These are phyloP conservation scores for Lasioglossum marginatum DNA, from an alignment of 2,888 invertebrate species.

Conservation along the genomic window DNA sequence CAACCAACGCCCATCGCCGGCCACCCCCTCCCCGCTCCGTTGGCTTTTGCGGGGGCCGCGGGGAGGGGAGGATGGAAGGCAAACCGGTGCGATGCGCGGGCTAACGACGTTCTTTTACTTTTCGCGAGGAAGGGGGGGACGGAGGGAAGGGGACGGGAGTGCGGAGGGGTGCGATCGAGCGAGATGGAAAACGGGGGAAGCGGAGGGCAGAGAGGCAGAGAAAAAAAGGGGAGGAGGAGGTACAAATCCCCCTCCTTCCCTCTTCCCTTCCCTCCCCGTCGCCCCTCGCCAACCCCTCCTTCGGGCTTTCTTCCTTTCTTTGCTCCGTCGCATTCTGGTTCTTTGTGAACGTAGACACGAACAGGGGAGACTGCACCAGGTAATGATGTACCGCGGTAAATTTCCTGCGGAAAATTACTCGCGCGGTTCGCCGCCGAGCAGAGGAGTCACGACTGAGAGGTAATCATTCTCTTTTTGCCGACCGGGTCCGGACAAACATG, in stretches of 20 bases:
- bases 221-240: constrained; percentile 33
- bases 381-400: constrained; percentile 75
- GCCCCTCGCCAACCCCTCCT: constrained; percentile 16
- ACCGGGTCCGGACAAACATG: constrained; percentile 30
- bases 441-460: constrained; percentile 52
- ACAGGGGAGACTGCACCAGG: constrained; percentile 65
- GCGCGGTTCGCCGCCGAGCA: constrained; percentile 64
- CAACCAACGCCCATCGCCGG: constrained; percentile 79
- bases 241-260: constrained; percentile 46
- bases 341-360: constrained; percentile 67
- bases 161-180: constrained; percentile 28
- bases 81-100: constrained; percentile 70
- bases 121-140: constrained; percentile 66
- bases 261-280: constrained; percentile 23
- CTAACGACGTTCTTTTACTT: constrained; percentile 81
- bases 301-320: constrained; percentile 41
- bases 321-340: constrained; percentile 47
- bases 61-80: constrained; percentile 58
- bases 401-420: constrained; percentile 75
- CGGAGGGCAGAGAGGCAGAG: constrained; percentile 17
- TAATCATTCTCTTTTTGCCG: constrained; percentile 64
- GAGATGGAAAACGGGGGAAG: constrained; percentile 9
- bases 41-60: constrained; percentile 77
- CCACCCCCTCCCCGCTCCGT: constrained; percentile 69
- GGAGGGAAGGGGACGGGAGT: neutral